These are phyloP conservation scores for Streptopelia turtur DNA, from an alignment of 2,797 vertebrate genomes.

Conservation along the genomic window DNA sequence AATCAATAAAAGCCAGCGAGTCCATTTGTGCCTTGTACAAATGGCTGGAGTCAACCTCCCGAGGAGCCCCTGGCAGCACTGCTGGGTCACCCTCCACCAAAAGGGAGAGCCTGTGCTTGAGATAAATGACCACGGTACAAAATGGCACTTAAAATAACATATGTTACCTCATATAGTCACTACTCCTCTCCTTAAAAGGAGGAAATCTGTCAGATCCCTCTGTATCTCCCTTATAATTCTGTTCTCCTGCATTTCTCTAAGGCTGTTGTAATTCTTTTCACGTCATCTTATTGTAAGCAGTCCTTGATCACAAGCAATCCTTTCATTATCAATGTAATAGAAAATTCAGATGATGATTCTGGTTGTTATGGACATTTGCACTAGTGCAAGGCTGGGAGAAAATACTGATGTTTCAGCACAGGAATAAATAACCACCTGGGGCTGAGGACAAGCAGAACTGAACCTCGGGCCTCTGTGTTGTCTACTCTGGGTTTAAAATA, in stretches of 20 bases:
- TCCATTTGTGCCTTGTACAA: not conserved
- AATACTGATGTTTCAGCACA: not conserved
- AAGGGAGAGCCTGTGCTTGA: not conserved
- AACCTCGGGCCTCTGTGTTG: not conserved
- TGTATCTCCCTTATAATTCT: not conserved
- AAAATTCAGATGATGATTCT: not conserved
- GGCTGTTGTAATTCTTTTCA: not conserved
- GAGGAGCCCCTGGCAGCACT: not conserved
- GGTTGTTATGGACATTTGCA: not conserved
- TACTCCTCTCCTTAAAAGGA: not conserved
- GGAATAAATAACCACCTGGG: not conserved
- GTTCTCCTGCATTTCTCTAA: not conserved
- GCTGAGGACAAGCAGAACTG: not conserved
- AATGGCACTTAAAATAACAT: not conserved
- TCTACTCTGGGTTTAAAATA: not conserved
- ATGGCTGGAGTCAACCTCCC: not conserved
- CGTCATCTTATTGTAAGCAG: not conserved
- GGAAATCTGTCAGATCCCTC: not conserved
- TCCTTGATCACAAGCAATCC: not conserved
- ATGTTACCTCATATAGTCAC: not conserved
- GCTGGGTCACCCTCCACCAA: not conserved
- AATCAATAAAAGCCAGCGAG: not conserved
- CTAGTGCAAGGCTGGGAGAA: not conserved
- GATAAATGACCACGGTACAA: not conserved
- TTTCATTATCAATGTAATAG: not conserved